These are phyloP conservation scores for Gymnothorax javanicus DNA, from an alignment of 2,797 vertebrate genomes.

Conservation along the genomic window DNA sequence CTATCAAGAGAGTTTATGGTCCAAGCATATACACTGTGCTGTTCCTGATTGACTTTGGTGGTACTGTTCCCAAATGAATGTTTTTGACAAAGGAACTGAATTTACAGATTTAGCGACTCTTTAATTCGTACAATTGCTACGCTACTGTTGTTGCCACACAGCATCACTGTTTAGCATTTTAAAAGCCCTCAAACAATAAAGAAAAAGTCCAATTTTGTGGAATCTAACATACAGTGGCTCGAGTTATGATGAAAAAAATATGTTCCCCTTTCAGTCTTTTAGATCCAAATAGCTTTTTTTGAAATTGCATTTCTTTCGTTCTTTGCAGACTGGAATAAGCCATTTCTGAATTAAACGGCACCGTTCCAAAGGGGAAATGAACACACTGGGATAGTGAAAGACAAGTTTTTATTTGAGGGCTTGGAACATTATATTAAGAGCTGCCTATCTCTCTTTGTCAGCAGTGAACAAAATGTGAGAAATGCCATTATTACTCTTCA, in stretches of 20 bases:
- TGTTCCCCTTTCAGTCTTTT: constrained; percentile 19
- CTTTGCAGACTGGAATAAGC: constrained; percentile 25
- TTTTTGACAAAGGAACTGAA: background rate
- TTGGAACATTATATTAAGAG: constrained; percentile 16
- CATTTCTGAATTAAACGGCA: constrained; percentile 2
- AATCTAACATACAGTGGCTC: background rate
- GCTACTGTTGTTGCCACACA: background rate
- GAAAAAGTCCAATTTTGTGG: background rate
- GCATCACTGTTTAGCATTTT: background rate
- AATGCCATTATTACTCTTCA: background rate
- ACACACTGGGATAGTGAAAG: constrained; percentile 26
- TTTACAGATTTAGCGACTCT: constrained; percentile 9
- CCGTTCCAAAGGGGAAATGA: constrained; percentile 17
- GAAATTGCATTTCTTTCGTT: constrained; percentile 30
- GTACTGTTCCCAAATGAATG: background rate
- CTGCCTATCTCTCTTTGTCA: constrained; percentile 6
- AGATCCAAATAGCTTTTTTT: constrained; percentile 23
- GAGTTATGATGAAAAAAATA: background rate
- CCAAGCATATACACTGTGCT: background rate
- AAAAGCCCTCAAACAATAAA: background rate
- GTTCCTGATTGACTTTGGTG: constrained; percentile 8
- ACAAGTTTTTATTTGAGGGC: constrained; percentile 25
- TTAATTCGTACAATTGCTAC: constrained; percentile 2
- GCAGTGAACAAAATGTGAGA: background rate
- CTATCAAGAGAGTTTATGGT: background rate